A percentile compares a stretch with the other conserved stretches of the same genome.
phyloP scores from a whole-genome alignment of 2,888 invertebrate genomes.

The Dynastes tityus region DNA sequence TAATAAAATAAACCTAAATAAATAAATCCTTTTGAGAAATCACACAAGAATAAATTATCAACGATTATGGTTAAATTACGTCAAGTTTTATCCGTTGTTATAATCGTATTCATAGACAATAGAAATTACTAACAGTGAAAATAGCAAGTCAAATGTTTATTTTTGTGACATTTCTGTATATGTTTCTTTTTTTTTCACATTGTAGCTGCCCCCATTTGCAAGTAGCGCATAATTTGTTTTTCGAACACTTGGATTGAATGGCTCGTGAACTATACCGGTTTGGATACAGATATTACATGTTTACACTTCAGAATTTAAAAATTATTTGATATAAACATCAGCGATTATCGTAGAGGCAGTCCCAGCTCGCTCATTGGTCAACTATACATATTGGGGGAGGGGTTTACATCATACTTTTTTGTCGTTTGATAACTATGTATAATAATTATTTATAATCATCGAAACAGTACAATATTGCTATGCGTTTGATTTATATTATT shows the following conservation, averaged over 20 bases:
- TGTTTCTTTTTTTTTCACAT: too few species aligned
- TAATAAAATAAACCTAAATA: too few species aligned
- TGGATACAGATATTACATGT: slow-evolving; percentile 43
- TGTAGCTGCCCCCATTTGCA: neutral
- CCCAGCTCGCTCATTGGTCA: slow-evolving; percentile 51
- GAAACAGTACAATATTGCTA: slow-evolving; percentile 28
- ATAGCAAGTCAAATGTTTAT: too few species aligned
- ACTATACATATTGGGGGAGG: slow-evolving; percentile 49
- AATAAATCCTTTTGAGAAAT: too few species aligned
- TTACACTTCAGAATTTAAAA: slow-evolving; percentile 52
- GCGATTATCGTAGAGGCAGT: slow-evolving; percentile 54
- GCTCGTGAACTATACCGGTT: slow-evolving; percentile 26
- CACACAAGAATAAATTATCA: too few species aligned
- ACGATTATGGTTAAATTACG: too few species aligned
- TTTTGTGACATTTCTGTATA: too few species aligned
- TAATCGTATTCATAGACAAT: too few species aligned
- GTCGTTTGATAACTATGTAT: slow-evolving; percentile 50
- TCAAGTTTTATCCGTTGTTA: too few species aligned
- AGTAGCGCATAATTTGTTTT: slow-evolving; percentile 12
- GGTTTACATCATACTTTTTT: slow-evolving; percentile 52
- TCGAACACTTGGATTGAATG: neutral
- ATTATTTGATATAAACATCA: slow-evolving; percentile 52
- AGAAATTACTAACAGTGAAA: too few species aligned
- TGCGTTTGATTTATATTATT: neutral
- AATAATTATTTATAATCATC: slow-evolving; percentile 53